Base-by-base conservation (phyloP, 2,888 invertebrate species). In the Stegophylla sp. region DNA sequence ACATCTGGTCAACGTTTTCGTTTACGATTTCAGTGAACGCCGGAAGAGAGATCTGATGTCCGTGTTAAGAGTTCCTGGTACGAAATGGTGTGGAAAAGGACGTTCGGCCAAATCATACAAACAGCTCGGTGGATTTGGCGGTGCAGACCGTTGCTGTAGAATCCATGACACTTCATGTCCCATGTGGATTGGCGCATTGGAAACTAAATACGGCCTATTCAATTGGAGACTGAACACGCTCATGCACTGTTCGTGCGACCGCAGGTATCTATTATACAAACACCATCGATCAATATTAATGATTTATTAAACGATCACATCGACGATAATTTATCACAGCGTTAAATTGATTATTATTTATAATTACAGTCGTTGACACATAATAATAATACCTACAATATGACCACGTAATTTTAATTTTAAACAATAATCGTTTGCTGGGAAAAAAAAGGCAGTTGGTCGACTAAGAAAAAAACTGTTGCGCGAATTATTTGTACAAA, bases 11-110 rank as follows among this genome's bases (percentile, higher is more conserved):
- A n/a, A n/a, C 7, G 3, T 34, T 34, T 34, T 2, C 20, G 1
- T 67, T 9, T 26, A 26, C n/a, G 23, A 28, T 51, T 75, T 26
- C 45, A 79, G 79, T 12, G 61, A 79, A 45, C 71, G 79, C 9
- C 71, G 79, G 0, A 79, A 79, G 71, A 79, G 79, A 71, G 61
- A 71, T 61, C 71, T 79, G 20, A 41, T 79, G 79, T 69, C 79
- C 87, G 79, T 93, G 84, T 89, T 95, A 82, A 91, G 94, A 83
- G 91, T 94, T 67, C 96, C 96, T 0, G 96, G 96, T 69, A 96
- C 96, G 0, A 93, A 94, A 86, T 97, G 96, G 96, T 97, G 97
- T 87, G 97, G 97, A 34, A 92, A 93, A 84, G 96, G 96, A 1
- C 92, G 92, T 85, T 90, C 91, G 0, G 95, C 96, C 7, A 89